Conservation (phyloP, 2,113 vertebrate species). For the Dicrurus megarhynchus region DNA sequence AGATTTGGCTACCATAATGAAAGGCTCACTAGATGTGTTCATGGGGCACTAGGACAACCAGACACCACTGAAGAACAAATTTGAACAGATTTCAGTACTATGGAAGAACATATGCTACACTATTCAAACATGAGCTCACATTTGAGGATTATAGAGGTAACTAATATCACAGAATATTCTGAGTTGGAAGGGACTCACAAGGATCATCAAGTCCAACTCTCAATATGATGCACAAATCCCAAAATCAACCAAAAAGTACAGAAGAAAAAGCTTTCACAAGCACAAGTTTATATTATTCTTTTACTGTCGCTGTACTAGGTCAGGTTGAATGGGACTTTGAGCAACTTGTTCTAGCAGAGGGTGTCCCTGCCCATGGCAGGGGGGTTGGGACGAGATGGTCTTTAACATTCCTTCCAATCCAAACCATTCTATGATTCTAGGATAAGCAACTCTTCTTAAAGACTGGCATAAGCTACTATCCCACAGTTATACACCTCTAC, state of each 20-base stretch:
- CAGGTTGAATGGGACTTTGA: not conserved
- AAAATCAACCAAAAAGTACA: not conserved
- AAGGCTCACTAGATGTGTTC: not conserved
- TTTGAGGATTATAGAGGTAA: not conserved
- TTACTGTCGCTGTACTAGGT: not conserved
- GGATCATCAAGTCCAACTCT: not conserved
- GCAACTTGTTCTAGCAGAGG: not conserved
- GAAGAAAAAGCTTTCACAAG: not conserved
- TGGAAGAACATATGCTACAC: not conserved
- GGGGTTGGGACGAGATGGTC: rapidly evolving
- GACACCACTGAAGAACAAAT: not conserved
- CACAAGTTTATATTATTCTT: not conserved
- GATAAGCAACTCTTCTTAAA: not conserved
- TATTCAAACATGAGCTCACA: not conserved
- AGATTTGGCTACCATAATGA: not conserved
- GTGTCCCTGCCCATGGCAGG: not conserved
- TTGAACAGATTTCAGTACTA: not conserved
- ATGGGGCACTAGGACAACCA: not conserved
- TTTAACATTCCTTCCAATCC: not conserved
- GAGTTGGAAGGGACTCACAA: not conserved
- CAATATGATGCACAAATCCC: not conserved
- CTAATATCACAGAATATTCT: not conserved
- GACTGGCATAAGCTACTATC: not conserved
- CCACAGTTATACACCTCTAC: not conserved
- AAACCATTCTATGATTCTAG: not conserved